Percentiles rank a stretch among this genome's conserved stretches.
Evolutionary conservation across 2,888 invertebrate genomes (phyloP).

Genomic region (Eupithecia subfuscata): DNA sequence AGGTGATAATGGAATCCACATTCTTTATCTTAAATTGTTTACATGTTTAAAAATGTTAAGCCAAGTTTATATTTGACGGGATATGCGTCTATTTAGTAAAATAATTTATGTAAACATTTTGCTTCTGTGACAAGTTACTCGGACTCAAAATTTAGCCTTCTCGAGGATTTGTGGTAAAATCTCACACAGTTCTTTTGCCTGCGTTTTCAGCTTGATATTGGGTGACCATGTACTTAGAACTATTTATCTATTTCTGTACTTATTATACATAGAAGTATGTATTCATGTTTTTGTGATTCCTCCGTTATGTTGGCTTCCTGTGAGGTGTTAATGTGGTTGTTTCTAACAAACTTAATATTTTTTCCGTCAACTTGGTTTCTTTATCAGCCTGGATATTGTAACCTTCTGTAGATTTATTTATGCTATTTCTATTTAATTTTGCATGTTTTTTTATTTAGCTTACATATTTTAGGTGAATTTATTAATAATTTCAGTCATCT

Average conservation of each 20-base stretch:
- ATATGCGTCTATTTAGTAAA: not conserved
- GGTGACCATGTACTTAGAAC: slow-evolving; percentile 14
- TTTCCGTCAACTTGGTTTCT: slow-evolving; percentile 5
- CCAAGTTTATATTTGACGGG: not conserved
- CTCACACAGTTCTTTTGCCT: slow-evolving; percentile 37
- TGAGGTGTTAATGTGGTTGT: slow-evolving; percentile 22
- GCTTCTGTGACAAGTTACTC: slow-evolving; percentile 45
- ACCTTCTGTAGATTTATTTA: not conserved
- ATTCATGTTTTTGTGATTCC: slow-evolving; percentile 13
- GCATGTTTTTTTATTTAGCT: slow-evolving; percentile 22
- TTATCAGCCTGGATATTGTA: not conserved
- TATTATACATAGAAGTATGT: not conserved
- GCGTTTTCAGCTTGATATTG: slow-evolving; percentile 41
- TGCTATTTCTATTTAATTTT: slow-evolving; percentile 14
- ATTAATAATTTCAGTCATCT: not conserved
- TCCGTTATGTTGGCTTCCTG: slow-evolving; percentile 35
- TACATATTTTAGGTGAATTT: slow-evolving; percentile 17
- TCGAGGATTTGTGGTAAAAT: slow-evolving; percentile 48
- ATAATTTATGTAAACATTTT: not conserved
- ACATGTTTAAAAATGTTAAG: not conserved
- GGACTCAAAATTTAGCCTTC: slow-evolving; percentile 41
- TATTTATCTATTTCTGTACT: not conserved
- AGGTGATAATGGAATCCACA: slow-evolving; percentile 20
- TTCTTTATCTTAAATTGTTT: not conserved
- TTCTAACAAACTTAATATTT: slow-evolving; percentile 27